Conservation (phyloP, 2,888 invertebrate species). For the Epirrita christyi region DNA sequence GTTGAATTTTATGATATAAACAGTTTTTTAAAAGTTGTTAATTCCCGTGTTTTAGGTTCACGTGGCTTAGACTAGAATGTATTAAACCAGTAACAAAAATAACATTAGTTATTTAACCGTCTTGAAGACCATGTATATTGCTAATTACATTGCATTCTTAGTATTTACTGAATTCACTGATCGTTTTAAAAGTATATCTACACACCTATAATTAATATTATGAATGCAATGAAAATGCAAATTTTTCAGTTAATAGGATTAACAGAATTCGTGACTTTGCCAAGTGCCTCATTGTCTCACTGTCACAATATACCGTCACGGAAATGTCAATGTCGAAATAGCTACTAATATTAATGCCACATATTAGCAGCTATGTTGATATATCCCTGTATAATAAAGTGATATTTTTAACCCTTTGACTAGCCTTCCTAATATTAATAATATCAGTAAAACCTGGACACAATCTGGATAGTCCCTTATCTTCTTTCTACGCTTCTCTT, state of each 20-base stretch:
- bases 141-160: slow-evolving; percentile 16
- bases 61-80: slow-evolving; percentile 18
- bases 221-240: slow-evolving; percentile 14
- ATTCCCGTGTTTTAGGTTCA: slow-evolving; percentile 10
- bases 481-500: slow-evolving; percentile 6
- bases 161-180: not conserved
- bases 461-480: slow-evolving; percentile 1
- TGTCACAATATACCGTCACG: slow-evolving; percentile 19
- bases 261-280: slow-evolving; percentile 21
- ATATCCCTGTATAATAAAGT: slow-evolving; percentile 5
- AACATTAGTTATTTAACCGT: not conserved
- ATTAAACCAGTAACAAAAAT: slow-evolving; percentile 5
- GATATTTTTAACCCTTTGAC: too few species aligned
- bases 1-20: slow-evolving; percentile 16
- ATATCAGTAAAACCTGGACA: not conserved
- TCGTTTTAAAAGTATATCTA: not conserved
- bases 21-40: slow-evolving; percentile 32
- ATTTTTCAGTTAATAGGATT: slow-evolving; percentile 17
- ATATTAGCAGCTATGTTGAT: slow-evolving; percentile 5
- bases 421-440: not conserved
- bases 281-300: slow-evolving; percentile 29
- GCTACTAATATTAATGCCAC: not conserved
- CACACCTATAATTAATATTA: not conserved
- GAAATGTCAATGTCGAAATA: slow-evolving; percentile 5
- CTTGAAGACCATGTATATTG: not conserved